These are phyloP conservation scores for Bos javanicus DNA, from an alignment of 2,113 vertebrate genomes.

Conservation along the genomic window DNA sequence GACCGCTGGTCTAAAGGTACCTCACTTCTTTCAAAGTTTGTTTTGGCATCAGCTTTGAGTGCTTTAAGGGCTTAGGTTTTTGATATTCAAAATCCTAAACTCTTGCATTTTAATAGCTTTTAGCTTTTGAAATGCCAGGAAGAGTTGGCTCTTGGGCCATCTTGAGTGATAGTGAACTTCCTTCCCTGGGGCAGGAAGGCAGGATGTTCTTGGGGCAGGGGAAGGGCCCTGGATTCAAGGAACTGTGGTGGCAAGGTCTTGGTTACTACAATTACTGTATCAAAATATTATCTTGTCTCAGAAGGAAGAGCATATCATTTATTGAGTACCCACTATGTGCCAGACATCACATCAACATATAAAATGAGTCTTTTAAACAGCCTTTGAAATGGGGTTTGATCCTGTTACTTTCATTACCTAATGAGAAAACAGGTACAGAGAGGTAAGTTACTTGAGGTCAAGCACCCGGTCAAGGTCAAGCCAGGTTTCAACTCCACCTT, in stretches of 20 bases:
- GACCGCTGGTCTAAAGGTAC: background rate
- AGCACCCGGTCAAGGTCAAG: background rate
- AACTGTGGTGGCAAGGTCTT: background rate
- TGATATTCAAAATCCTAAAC: background rate
- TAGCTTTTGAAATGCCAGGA: background rate
- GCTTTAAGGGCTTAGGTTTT: background rate
- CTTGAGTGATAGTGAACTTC: background rate
- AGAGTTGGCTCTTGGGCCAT: background rate
- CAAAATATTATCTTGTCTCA: background rate
- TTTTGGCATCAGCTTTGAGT: background rate
- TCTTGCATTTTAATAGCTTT: background rate
- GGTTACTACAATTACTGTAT: background rate
- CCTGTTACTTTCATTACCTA: background rate
- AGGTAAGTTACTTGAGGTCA: background rate
- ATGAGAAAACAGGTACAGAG: background rate
- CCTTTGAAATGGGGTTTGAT: background rate
- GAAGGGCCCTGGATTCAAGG: background rate
- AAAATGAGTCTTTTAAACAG: background rate
- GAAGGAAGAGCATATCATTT: background rate
- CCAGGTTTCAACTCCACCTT: background rate
- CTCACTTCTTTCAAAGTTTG: background rate
- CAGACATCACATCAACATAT: background rate
- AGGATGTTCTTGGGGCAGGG: background rate
- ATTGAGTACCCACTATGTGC: background rate
- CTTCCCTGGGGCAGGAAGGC: background rate